These are phyloP conservation scores for Pomacea maculata DNA, from an alignment of 1,140 invertebrate genomes.

Conservation along the genomic window DNA sequence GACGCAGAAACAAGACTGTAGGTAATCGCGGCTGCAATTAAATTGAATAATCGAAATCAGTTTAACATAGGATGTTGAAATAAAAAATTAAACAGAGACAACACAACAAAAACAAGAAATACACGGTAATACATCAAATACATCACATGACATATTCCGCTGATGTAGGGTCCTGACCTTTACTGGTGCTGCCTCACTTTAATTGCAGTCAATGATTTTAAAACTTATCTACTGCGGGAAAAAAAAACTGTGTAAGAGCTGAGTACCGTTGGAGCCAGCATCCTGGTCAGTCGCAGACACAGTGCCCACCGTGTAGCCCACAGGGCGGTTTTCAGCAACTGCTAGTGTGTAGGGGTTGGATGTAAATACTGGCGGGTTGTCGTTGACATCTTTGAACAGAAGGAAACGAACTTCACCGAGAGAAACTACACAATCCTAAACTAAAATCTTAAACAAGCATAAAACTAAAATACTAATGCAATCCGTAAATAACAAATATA, in stretches of 20 bases:
- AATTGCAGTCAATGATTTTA: too few relatives aligned
- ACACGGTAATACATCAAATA: too few relatives aligned
- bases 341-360: conserved; percentile 25
- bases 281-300: conserved; percentile 88
- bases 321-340: conserved; percentile 40
- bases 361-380: conserved; percentile 87
- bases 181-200: too few relatives aligned
- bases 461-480: not conserved
- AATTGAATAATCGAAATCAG: too few relatives aligned
- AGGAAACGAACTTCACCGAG: conserved; percentile 17
- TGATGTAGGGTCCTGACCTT: too few relatives aligned
- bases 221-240: not conserved
- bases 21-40: conserved; percentile 10
- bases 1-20: conserved; percentile 11
- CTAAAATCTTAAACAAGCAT: too few relatives aligned
- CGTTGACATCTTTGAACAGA: conserved; percentile 83
- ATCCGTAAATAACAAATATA: not conserved
- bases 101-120: too few relatives aligned
- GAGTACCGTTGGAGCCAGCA: conserved; percentile 40
- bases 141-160: too few relatives aligned
- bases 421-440: not conserved
- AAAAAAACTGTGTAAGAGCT: not conserved
- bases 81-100: too few relatives aligned
- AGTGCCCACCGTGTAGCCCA: conserved; percentile 82
- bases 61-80: too few relatives aligned